Base-by-base conservation (phyloP, 2,888 invertebrate genomes). In the Hirudinaria manillensis region DNA sequence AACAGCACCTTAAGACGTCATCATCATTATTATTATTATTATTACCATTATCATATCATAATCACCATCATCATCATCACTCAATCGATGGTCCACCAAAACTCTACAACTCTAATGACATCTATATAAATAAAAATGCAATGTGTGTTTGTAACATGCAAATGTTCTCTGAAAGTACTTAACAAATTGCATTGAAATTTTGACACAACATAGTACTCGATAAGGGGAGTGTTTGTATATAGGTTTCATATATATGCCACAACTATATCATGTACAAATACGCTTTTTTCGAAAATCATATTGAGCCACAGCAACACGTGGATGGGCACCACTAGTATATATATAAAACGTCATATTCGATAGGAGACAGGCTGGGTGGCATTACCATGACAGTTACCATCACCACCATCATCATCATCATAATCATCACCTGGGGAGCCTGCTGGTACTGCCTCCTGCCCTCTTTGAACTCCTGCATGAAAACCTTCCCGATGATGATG, bases 401-500 rank as follows among this genome's bases (percentile, higher is more conserved):
- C n/a, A 34, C 29, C 34, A 68, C 29, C 34, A 68, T 68, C 34
- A 70, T 45, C 29, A 36, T 51, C 24, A 70, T 6, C 2, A 51
- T 36, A 7, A 45, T 36, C n/a, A 70, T n/a, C 16, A 72, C 73
- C 79, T 88, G 88, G 6, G 89, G 86, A 0, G 86, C 86, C 76
- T 85, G 85, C 78, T 86, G 85, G 79, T 82, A 83, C 76, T 83
- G 82, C 85, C 96, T 89, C 79, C 98, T 89, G 27, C 98, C 98
- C 87, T 99, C 99, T 85, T 96, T 94, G 82, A 99, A 91, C 87
- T 99, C 99, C 86, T 88, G 97, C 91, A 99, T 93, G 88, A 99
- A 99, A 81, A 99, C 94, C 88, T 99, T 99, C 76, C 99, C 99
- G 86, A 99, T 93, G 75, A 99, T 91, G 83, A 99, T 92, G 86